Percentiles rank a stretch among this genome's conserved stretches.
These are phyloP conservation scores for Toxotes chatareus DNA, from an alignment of 2,113 vertebrate species.

Conservation along the genomic window DNA sequence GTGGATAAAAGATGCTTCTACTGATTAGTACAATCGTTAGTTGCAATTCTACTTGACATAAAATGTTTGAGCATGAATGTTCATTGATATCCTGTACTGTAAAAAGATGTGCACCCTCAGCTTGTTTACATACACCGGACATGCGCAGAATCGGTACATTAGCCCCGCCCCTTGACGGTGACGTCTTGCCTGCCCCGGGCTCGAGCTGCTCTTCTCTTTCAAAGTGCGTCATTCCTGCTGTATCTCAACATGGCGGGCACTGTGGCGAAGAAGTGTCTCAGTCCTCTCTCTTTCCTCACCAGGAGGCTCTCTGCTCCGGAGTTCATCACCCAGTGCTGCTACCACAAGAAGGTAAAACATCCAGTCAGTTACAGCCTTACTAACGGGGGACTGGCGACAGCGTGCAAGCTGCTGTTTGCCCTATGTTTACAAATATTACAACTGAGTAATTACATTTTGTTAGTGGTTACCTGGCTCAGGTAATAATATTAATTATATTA, in stretches of 20 bases:
- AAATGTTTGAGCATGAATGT: too few species aligned
- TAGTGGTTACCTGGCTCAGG: background rate
- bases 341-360: constrained; percentile 81
- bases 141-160: constrained; percentile 40
- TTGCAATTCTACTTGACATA: too few species aligned
- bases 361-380: background rate
- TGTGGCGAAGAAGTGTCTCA: constrained; percentile 68
- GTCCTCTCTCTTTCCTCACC: constrained; percentile 69
- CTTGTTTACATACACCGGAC: background rate
- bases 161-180: constrained; percentile 9
- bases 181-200: background rate
- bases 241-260: constrained; percentile 72
- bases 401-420: background rate
- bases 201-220: background rate
- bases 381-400: background rate
- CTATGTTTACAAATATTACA: constrained; percentile 36
- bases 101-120: background rate
- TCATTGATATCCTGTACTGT: background rate
- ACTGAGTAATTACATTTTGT: background rate
- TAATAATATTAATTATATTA: too few species aligned
- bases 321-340: constrained; percentile 68
- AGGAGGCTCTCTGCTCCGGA: constrained; percentile 76
- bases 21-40: too few species aligned
- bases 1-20: too few species aligned
- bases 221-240: constrained; percentile 62